These are phyloP conservation scores for Xanthia icteritia DNA, from an alignment of 2,888 invertebrate species.

Conservation along the genomic window DNA sequence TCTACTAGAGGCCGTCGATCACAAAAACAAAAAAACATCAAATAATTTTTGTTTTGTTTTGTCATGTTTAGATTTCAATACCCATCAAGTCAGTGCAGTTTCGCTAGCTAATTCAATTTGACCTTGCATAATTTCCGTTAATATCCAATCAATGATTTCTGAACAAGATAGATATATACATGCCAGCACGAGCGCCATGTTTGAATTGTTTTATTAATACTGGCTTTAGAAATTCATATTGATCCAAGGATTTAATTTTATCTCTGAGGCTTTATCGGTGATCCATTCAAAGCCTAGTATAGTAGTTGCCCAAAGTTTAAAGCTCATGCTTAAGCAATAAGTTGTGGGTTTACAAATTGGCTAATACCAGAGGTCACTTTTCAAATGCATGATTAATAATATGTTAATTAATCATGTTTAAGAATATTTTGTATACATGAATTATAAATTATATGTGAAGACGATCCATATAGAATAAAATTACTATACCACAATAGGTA, in stretches of 20 bases:
- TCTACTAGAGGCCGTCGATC: no score
- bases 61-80: no score
- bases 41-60: no score
- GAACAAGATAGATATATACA: neutral
- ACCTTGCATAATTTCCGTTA: neutral
- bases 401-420: neutral
- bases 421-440: no score
- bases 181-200: no score
- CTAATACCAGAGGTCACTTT: neutral
- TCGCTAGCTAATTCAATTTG: neutral
- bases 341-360: neutral
- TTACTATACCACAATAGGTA: no score
- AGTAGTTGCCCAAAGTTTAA: neutral
- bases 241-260: conserved; percentile 5
- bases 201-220: conserved; percentile 8
- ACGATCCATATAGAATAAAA: no score
- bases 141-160: neutral
- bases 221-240: conserved; percentile 14
- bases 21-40: no score
- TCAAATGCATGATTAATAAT: neutral
- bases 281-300: conserved; percentile 3
- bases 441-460: no score
- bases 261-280: neutral
- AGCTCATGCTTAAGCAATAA: neutral
- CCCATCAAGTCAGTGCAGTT: no score